Percentiles rank a stretch among this genome's conserved stretches.
These are phyloP conservation scores for Pteronotus mesoamericanus DNA, from an alignment of 2,797 vertebrate species.

Conservation along the genomic window DNA sequence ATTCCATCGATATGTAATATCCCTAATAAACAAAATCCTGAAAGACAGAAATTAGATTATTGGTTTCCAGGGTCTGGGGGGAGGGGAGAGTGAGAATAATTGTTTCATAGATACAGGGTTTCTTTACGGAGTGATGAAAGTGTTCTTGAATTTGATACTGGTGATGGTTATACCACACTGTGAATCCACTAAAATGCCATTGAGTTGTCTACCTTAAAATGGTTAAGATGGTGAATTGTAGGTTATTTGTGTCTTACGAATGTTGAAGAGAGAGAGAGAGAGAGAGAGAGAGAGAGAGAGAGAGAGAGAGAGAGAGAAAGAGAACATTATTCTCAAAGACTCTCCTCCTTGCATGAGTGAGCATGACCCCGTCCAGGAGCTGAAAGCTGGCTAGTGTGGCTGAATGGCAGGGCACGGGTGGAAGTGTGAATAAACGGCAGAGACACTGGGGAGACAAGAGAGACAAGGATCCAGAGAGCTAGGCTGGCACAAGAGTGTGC, in stretches of 20 bases:
- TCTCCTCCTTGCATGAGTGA: background rate
- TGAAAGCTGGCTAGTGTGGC: background rate
- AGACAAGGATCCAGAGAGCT: background rate
- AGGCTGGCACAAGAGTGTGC: background rate
- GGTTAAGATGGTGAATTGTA: background rate
- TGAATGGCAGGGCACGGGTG: background rate
- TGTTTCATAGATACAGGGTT: background rate
- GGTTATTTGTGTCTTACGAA: background rate
- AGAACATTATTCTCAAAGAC: background rate
- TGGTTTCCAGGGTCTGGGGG: background rate
- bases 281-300: no score
- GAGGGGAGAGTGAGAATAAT: background rate
- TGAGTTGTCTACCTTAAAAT: background rate
- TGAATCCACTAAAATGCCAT: background rate
- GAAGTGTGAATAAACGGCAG: background rate
- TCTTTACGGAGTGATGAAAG: background rate
- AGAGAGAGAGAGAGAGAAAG: background rate
- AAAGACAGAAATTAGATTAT: background rate
- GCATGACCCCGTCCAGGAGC: background rate
- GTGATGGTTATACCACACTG: background rate
- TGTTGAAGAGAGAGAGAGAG: background rate
- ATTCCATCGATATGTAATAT: background rate
- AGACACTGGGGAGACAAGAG: background rate
- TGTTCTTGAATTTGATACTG: background rate
- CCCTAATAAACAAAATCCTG: background rate